Conservation (phyloP, 1,140 invertebrate genomes). For the Heliconius nattereri region DNA sequence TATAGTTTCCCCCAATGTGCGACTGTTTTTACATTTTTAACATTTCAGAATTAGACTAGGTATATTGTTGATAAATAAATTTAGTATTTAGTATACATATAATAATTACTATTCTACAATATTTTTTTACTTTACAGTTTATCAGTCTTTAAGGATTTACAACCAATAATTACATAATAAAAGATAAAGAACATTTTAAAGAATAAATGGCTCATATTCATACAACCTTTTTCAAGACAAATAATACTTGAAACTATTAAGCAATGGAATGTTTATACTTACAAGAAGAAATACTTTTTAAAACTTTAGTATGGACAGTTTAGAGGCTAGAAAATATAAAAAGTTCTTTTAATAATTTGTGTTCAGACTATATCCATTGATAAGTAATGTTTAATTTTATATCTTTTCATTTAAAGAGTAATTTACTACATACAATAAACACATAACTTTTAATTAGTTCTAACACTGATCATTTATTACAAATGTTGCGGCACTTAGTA, state of each 20-base stretch:
- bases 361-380: neutral
- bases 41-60: neutral
- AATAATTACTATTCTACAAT: neutral
- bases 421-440: constrained; percentile 25
- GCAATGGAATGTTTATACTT: neutral
- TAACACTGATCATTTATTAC: constrained; percentile 27
- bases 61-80: constrained; percentile 2
- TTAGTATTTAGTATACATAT: neutral
- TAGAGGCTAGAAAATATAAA: neutral
- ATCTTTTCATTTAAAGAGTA: constrained; percentile 1
- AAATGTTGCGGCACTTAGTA: constrained; percentile 45
- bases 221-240: neutral
- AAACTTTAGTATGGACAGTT: neutral
- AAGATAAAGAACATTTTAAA: neutral
- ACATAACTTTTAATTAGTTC: neutral
- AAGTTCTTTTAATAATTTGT: neutral
- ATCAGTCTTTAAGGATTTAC: constrained; percentile 11
- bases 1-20: neutral
- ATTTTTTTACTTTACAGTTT: neutral
- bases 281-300: constrained; percentile 1
- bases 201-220: neutral
- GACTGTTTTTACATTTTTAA: neutral
- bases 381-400: neutral
- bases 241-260: neutral
- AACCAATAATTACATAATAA: neutral